Conservation (phyloP, 2,113 vertebrate genomes). For the Lates calcarifer region DNA sequence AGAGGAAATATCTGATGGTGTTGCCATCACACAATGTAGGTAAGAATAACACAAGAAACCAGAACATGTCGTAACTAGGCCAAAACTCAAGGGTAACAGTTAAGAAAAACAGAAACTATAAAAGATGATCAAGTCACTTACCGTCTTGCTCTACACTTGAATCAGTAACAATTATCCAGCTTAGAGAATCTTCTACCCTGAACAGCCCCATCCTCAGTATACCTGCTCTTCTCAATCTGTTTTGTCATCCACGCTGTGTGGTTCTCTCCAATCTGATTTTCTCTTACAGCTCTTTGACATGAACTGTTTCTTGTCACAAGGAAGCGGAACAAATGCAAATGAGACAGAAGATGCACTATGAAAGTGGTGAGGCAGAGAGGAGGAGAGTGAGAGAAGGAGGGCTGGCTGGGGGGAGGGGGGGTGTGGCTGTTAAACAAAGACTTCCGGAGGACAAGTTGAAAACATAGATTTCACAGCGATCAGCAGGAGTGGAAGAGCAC, state of each 20-base stretch:
- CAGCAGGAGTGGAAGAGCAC: conserved; percentile 19
- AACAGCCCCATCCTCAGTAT: conserved; percentile 33
- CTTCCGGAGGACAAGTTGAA: conserved; percentile 74
- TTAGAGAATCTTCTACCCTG: neutral
- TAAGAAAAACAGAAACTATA: conserved; percentile 10
- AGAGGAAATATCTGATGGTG: conserved; percentile 29
- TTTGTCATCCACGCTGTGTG: conserved; percentile 4
- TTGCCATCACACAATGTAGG: conserved; percentile 6
- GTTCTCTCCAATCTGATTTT: conserved; percentile 24
- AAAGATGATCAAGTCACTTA: conserved; percentile 42
- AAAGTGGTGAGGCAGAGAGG: conserved; percentile 75
- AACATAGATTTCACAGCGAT: conserved; percentile 55
- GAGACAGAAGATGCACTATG: conserved; percentile 74
- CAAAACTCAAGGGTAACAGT: conserved; percentile 25
- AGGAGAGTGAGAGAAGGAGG: conserved; percentile 71
- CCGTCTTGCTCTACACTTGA: conserved; percentile 36
- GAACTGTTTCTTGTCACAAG: conserved; percentile 67
- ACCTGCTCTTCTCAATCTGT: conserved; percentile 17
- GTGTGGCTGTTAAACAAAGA: conserved; percentile 77
- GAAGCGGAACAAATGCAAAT: conserved; percentile 80
- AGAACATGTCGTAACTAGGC: conserved; percentile 16
- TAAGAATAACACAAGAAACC: conserved; percentile 12
- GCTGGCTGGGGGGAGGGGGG: conserved; percentile 56
- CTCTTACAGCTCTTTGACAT: conserved; percentile 56
- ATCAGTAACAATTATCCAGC: conserved; percentile 19